Base-by-base conservation (phyloP, 2,113 vertebrate species). In the Burhinus bistriatus region DNA sequence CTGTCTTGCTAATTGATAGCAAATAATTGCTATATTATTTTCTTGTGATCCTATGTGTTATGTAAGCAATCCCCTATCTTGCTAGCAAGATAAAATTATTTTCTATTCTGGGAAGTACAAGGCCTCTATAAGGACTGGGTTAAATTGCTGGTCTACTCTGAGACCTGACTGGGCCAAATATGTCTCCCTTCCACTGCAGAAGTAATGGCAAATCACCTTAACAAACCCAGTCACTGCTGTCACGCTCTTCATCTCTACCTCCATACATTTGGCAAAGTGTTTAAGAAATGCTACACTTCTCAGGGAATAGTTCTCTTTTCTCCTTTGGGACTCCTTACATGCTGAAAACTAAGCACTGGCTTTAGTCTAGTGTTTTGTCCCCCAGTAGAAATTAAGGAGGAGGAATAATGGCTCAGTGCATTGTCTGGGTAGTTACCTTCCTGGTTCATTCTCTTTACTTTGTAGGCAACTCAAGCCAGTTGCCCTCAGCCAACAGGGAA, bases 201-300 rank as follows among this genome's bases (percentile, higher is more conserved):
- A 85, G 20, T 36, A 59, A 69, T 40, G 55, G 36, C 27, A 62
- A 80, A 72, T 34, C 44, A 77, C 49, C 14, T 71, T 20, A 64
- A 47, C 52, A 87, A 76, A 77, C 12, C 13, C 18, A 55, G 61
- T 42, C 61, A 34, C 42, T 66, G 66, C 25, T 90, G 45, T 42
- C 30, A 32, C 0, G 1, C 3, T 73, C 17, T 38, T 58, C 15
- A 36, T 20, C 52, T 83, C 23, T 86, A 15, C 22, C 34, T 82
- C 47, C n/a, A 47, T 1, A 11, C 0, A 0, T 29, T 2, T n/a
- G 17, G 14, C 40, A 57, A 76, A 71, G n/a, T 42, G 15, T 75
- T 94, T 62, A 84, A 66, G 38, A 71, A 89, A 77, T 55, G 9
- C 21, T 45, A 5, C 0, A 5, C 4, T 10, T 86, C 45, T 78